A percentile compares a stretch with the other conserved stretches of the same genome.
These are phyloP conservation scores for Malthinus seriepunctatus DNA, from an alignment of 2,888 invertebrate species.

Conservation along the genomic window DNA sequence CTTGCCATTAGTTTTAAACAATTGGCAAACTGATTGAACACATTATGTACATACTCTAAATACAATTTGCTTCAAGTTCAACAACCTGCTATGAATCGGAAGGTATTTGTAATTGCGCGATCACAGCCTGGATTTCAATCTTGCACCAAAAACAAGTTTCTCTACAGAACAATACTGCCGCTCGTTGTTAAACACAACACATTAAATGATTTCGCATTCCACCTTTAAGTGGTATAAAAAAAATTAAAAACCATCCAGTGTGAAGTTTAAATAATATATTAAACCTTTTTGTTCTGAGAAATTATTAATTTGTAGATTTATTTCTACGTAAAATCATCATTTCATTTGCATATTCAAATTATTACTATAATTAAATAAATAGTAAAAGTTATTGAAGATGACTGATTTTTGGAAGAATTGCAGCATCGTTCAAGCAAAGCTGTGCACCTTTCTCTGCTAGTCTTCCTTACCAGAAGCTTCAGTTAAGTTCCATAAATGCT, in stretches of 20 bases:
- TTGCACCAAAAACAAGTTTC: conserved; percentile 21
- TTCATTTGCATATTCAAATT: too few relatives aligned
- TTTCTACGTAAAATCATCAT: too few relatives aligned
- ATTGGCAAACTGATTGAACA: background rate
- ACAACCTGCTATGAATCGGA: conserved; percentile 30
- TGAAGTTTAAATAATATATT: conserved; percentile 27
- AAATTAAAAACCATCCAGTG: conserved; percentile 11
- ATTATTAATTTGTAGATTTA: background rate
- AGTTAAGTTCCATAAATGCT: too few relatives aligned
- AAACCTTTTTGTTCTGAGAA: conserved; percentile 24
- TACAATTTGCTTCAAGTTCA: conserved; percentile 24
- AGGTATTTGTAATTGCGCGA: conserved; percentile 31
- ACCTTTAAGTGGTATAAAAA: conserved; percentile 8
- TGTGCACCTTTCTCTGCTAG: too few relatives aligned
- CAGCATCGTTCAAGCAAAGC: too few relatives aligned
- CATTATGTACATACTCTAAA: too few relatives aligned
- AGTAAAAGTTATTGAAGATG: too few relatives aligned
- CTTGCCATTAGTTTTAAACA: background rate
- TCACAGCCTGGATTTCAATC: conserved; percentile 28
- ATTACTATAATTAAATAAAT: too few relatives aligned
- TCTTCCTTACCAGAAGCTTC: too few relatives aligned
- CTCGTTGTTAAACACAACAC: conserved; percentile 11
- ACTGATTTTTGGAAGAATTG: too few relatives aligned
- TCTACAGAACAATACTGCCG: conserved; percentile 19
- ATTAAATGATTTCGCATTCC: conserved; percentile 11